Evolutionary conservation across 2,113 vertebrate species (phyloP).

Genomic region (Beaufortia kweichowensis): DNA sequence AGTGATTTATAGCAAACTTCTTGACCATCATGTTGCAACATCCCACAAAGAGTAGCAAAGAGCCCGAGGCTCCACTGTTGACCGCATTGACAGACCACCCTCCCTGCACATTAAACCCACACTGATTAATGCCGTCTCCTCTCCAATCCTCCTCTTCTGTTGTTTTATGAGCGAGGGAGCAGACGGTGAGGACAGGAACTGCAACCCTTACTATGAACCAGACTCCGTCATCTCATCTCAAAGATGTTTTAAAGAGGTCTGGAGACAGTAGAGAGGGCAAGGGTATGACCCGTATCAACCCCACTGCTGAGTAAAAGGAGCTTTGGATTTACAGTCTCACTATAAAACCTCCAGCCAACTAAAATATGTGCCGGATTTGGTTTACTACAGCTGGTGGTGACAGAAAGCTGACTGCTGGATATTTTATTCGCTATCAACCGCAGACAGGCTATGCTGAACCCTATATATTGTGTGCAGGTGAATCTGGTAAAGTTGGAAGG

Average conservation of each 20-base stretch:
- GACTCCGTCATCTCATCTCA: slow-evolving; percentile 22
- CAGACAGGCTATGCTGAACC: background rate
- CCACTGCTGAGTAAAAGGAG: background rate
- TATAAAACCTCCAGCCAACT: slow-evolving; percentile 30
- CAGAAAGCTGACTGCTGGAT: background rate
- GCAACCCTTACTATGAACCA: slow-evolving; percentile 32
- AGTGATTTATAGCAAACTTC: slow-evolving; percentile 3
- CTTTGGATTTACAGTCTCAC: slow-evolving; percentile 22
- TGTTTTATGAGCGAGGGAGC: slow-evolving; percentile 55
- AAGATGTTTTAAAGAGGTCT: slow-evolving; percentile 39
- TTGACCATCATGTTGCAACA: background rate
- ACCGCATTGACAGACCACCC: slow-evolving; percentile 49
- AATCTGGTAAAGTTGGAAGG: background rate
- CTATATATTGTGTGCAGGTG: background rate
- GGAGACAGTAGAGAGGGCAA: slow-evolving; percentile 23
- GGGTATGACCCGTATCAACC: slow-evolving; percentile 7
- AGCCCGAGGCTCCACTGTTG: background rate
- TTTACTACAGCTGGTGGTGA: slow-evolving; percentile 29
- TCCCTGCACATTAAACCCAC: slow-evolving; percentile 44
- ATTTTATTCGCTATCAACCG: slow-evolving; percentile 8
- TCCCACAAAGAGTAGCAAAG: background rate
- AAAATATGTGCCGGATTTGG: slow-evolving; percentile 9
- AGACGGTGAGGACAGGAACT: slow-evolving; percentile 46
- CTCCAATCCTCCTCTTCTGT: slow-evolving; percentile 50
- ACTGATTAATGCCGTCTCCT: slow-evolving; percentile 56